These are phyloP conservation scores for Drosophila funebris DNA, from an alignment of 1,140 invertebrate species.

Conservation along the genomic window DNA sequence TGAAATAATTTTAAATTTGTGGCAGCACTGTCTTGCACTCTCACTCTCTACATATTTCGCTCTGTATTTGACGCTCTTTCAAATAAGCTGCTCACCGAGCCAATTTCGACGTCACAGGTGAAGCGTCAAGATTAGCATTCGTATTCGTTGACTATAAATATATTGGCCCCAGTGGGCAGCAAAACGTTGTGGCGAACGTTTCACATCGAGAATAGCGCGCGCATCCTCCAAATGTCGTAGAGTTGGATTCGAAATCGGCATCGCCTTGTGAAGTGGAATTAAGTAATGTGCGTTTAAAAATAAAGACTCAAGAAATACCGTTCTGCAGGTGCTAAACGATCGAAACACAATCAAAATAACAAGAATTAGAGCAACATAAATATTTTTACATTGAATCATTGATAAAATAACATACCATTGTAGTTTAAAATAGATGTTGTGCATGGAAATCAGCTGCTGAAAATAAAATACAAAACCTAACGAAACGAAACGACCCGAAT, in stretches of 20 bases:
- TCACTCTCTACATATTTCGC: background rate
- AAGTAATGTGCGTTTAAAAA: slow-evolving; percentile 58
- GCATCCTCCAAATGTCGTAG: slow-evolving; percentile 15
- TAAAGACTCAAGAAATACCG: slow-evolving; percentile 26
- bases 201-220: slow-evolving; percentile 15
- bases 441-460: slow-evolving; percentile 48
- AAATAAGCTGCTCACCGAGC: slow-evolving; percentile 1
- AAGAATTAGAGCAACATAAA: slow-evolving; percentile 24
- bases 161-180: slow-evolving; percentile 25
- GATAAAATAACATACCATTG: slow-evolving; percentile 22
- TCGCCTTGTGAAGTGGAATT: slow-evolving; percentile 37
- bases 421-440: slow-evolving; percentile 22
- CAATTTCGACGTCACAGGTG: slow-evolving; percentile 45
- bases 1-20: background rate
- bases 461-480: slow-evolving; percentile 22
- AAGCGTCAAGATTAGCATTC: slow-evolving; percentile 46
- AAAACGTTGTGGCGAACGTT: slow-evolving; percentile 36
- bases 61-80: background rate
- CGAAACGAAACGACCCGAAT: slow-evolving; percentile 32
- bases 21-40: slow-evolving; percentile 1
- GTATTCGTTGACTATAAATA: slow-evolving; percentile 35
- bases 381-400: slow-evolving; percentile 31
- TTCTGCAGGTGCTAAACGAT: slow-evolving; percentile 30
- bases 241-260: slow-evolving; percentile 22
- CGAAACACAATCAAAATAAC: background rate